A percentile compares a stretch with the other conserved stretches of the same genome.
phyloP scores from a whole-genome alignment of 37 sponge, comb jelly and placozoan genomes.

The Crambe crambe region DNA sequence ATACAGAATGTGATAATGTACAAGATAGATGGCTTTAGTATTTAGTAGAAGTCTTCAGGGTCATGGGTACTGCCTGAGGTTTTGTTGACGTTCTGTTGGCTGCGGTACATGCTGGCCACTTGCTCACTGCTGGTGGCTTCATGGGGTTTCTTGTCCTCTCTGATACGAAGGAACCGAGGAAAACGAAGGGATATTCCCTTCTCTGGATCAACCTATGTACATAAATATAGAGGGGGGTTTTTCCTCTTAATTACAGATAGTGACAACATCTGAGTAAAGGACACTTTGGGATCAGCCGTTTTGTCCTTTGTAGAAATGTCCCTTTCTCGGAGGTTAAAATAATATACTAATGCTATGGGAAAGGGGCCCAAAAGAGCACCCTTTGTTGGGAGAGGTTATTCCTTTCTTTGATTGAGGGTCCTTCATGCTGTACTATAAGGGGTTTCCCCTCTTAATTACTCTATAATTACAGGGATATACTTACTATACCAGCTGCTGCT shows the following conservation, averaged over 20 bases:
- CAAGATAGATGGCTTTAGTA: background rate
- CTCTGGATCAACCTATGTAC: conserved; percentile 85
- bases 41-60: conserved; percentile 68
- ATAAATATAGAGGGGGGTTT: background rate
- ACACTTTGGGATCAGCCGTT: background rate
- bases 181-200: conserved; percentile 98
- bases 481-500: conserved; percentile 91
- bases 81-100: conserved; percentile 74
- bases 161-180: conserved; percentile 91
- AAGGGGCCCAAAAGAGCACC: background rate
- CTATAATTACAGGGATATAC: conserved; percentile 9
- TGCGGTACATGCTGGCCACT: conserved; percentile 86
- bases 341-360: background rate
- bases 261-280: background rate
- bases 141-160: conserved; percentile 96
- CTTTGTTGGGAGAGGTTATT: background rate
- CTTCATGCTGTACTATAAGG: no score
- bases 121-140: conserved; percentile 91
- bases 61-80: conserved; percentile 10
- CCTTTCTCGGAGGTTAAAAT: background rate
- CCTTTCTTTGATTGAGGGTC: no score
- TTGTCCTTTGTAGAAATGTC: background rate
- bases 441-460: no score
- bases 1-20: no score
- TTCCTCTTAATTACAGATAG: background rate